Conservation (phyloP, 2,797 vertebrate species). For the Pampus argenteus region DNA sequence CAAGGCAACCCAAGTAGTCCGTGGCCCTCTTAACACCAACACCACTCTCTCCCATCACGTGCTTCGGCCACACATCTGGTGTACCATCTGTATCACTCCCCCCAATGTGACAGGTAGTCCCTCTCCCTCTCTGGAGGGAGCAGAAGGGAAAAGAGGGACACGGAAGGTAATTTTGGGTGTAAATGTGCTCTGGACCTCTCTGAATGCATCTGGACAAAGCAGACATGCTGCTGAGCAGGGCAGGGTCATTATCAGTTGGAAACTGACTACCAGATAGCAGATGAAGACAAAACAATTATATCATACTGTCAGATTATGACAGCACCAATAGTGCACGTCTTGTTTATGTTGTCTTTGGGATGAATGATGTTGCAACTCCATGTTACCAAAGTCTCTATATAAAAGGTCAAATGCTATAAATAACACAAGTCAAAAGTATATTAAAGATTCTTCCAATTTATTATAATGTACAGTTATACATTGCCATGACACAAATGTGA, state of each 20-base stretch:
- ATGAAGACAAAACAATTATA: slow-evolving; percentile 77
- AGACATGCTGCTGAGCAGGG: slow-evolving; percentile 67
- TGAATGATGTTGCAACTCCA: not conserved
- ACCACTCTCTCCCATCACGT: slow-evolving; percentile 75
- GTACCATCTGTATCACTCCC: slow-evolving; percentile 84
- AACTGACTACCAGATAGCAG: slow-evolving; percentile 56
- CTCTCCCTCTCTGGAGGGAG: slow-evolving; percentile 80
- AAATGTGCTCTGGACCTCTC: slow-evolving; percentile 83
- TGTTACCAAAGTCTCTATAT: not conserved
- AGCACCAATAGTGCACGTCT: slow-evolving; percentile 49
- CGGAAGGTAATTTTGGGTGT: slow-evolving; percentile 82
- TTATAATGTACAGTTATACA: slow-evolving; percentile 97
- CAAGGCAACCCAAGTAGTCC: slow-evolving; percentile 48
- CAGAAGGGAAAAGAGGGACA: slow-evolving; percentile 68
- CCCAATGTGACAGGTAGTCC: slow-evolving; percentile 85
- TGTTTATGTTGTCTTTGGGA: slow-evolving; percentile 37
- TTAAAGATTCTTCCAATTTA: slow-evolving; percentile 99
- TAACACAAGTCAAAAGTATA: slow-evolving; percentile 80
- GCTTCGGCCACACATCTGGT: slow-evolving; percentile 86
- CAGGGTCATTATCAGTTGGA: slow-evolving; percentile 74
- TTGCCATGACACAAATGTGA: slow-evolving; percentile 90
- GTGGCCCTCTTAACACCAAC: slow-evolving; percentile 73
- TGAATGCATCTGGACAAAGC: slow-evolving; percentile 83
- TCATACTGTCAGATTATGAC: slow-evolving; percentile 69
- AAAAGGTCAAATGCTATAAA: slow-evolving; percentile 41